Evolutionary conservation across 2,888 invertebrate species (phyloP).

Genomic region (Apotomis betuletana): DNA sequence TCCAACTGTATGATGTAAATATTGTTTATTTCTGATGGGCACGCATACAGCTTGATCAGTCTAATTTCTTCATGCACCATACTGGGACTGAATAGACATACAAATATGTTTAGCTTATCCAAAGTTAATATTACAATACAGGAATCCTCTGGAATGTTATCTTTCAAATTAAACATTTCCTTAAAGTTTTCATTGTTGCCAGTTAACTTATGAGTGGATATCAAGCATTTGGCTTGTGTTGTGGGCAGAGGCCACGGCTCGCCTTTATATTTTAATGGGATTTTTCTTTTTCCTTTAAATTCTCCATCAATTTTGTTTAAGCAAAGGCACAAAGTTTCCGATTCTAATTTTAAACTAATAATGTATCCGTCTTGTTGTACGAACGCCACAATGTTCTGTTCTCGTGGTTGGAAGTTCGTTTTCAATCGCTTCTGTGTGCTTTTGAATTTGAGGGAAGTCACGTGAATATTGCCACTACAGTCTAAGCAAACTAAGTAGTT

Average conservation of each 20-base stretch:
- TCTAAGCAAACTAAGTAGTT: constrained; percentile 67
- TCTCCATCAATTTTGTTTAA: constrained; percentile 58
- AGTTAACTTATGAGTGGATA: constrained; percentile 47
- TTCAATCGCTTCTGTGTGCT: constrained; percentile 59
- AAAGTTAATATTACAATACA: constrained; percentile 56
- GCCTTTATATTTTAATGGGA: constrained; percentile 46
- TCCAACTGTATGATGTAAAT: constrained; percentile 53
- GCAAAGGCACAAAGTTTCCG: constrained; percentile 53
- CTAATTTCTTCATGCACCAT: constrained; percentile 48
- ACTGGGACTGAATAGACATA: constrained; percentile 54
- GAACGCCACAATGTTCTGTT: constrained; percentile 51
- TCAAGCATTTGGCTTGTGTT: constrained; percentile 49
- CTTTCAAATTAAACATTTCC: constrained; percentile 47
- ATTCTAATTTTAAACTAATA: constrained; percentile 59
- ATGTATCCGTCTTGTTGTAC: constrained; percentile 49
- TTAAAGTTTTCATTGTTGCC: constrained; percentile 48
- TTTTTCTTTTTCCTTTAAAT: constrained; percentile 54
- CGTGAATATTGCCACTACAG: constrained; percentile 57
- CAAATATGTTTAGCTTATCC: constrained; percentile 58
- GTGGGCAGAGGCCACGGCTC: constrained; percentile 45
- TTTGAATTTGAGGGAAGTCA: constrained; percentile 64
- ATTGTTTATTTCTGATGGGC: constrained; percentile 64
- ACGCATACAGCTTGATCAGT: constrained; percentile 58
- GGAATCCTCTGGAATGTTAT: constrained; percentile 43
- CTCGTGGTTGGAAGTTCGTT: constrained; percentile 56